These are phyloP conservation scores for Taphrorychus bicolor DNA, from an alignment of 2,888 invertebrate genomes.

Conservation along the genomic window DNA sequence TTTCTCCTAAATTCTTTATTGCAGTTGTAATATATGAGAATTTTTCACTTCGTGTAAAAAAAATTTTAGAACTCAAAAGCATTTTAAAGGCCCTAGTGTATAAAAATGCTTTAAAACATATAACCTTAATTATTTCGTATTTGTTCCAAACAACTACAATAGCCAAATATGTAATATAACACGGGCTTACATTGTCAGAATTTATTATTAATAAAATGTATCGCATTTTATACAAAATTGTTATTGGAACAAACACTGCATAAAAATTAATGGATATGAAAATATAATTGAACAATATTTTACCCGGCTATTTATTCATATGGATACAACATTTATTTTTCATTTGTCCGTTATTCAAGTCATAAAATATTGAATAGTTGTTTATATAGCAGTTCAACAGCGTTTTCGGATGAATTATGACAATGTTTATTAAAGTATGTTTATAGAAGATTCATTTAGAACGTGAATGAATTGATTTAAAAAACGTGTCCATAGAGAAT, in stretches of 20 bases:
- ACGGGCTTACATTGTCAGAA: too few relatives aligned
- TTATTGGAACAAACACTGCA: neutral
- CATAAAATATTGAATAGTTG: neutral
- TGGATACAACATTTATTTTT: neutral
- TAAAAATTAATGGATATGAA: neutral
- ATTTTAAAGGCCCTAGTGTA: too few relatives aligned
- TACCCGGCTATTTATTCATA: neutral
- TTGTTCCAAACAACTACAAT: too few relatives aligned
- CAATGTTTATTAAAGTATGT: neutral
- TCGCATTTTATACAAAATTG: neutral
- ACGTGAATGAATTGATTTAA: conserved; percentile 2
- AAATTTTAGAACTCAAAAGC: too few relatives aligned
- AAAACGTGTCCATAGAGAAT: neutral
- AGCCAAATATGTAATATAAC: too few relatives aligned
- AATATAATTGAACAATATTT: neutral
- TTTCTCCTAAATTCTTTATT: too few relatives aligned
- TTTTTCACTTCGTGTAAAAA: too few relatives aligned
- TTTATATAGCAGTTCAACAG: neutral
- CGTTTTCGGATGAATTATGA: neutral
- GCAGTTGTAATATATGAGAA: too few relatives aligned
- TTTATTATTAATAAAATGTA: too few relatives aligned
- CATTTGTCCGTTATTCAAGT: neutral
- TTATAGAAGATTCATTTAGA: neutral
- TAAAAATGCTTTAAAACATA: too few relatives aligned
- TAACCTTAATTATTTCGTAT: too few relatives aligned